These are phyloP conservation scores for Drosophila paracracens DNA, from an alignment of 2,888 invertebrate genomes.

Conservation along the genomic window DNA sequence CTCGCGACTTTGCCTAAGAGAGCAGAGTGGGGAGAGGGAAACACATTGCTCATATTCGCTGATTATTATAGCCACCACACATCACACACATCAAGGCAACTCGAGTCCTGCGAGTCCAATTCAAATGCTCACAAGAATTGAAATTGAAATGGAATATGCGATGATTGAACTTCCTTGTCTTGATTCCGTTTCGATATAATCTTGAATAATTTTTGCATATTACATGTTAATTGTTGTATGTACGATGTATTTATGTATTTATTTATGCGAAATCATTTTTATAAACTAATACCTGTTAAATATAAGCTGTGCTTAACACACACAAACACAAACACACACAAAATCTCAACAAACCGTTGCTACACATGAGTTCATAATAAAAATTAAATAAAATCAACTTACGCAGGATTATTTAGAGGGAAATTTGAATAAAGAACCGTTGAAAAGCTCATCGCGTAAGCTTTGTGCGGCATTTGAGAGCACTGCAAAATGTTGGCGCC, in stretches of 20 bases:
- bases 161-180: conserved; percentile 5
- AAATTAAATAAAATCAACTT: conserved; percentile 3
- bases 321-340: conserved; percentile 30
- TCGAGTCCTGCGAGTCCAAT: conserved; percentile 29
- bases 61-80: background rate
- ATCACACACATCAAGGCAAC: conserved; percentile 5
- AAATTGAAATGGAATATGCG: conserved; percentile 10
- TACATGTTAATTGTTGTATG: conserved; percentile 51
- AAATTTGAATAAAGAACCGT: conserved; percentile 4
- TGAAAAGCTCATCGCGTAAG: conserved; percentile 14
- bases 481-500: conserved; percentile 47
- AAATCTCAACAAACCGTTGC: conserved; percentile 31
- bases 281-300: conserved; percentile 60
- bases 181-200: conserved; percentile 51
- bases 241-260: conserved; percentile 66
- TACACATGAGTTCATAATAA: conserved; percentile 54
- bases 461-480: conserved; percentile 22
- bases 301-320: conserved; percentile 64
- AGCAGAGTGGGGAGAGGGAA: background rate
- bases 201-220: conserved; percentile 51
- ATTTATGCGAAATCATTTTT: conserved; percentile 66
- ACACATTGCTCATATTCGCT: conserved; percentile 1
- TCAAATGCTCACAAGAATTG: conserved; percentile 47
- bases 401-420: background rate
- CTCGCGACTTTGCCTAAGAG: conserved; percentile 70